Evolutionary conservation across 2,113 vertebrate genomes (phyloP), one percentile per base, ranked within the genome.

Genomic region (Syrmaticus mikado): DNA sequence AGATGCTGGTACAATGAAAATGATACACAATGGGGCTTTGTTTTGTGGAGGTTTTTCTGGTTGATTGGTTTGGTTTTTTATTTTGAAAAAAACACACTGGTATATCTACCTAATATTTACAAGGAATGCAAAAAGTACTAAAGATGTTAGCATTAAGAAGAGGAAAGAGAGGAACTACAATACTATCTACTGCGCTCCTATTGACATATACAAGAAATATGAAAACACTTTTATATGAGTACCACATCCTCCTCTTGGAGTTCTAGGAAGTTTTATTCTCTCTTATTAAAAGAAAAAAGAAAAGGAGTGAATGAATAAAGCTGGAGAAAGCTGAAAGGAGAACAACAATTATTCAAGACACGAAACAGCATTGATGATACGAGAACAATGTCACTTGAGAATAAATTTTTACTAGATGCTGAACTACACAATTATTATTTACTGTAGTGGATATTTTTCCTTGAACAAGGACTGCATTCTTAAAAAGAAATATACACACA

Each of bases 1-100:
- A 73, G 22, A 40, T 21, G 2, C 38, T 57, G 50, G 9, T n/a
- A 24, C 30, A 43, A 32, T 57, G 72, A 18, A 72, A 58, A 34
- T 19, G 0, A 48, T 2, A 2, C 22, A 34, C 8, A 43, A 8
- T 64, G 3, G 4, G 7, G 2, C 30, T 2, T 2, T 0, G 45
- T 45, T 64, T 43, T 57, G 40, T 76, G 3, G 52, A 28, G 27
- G 27, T 14, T 13, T 38, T 2, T 2, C 1, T 57, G 19, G 11
- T 40, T 36, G 25, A 8, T 62, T 62, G 13, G 24, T 27, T 61
- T 62, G 27, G 27, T 55, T n/a, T 2, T 1, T 0, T 43, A 36
- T 34, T 85, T 55, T 79, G 4, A 16, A 57, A 83, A 58, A 34
- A 27, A 3, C 8, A 40, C 9, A 30, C 5, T n/a, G 2, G 8